phyloP scores from a whole-genome alignment of 92 coral and sea anemone genomes.

The Metridium senile region DNA sequence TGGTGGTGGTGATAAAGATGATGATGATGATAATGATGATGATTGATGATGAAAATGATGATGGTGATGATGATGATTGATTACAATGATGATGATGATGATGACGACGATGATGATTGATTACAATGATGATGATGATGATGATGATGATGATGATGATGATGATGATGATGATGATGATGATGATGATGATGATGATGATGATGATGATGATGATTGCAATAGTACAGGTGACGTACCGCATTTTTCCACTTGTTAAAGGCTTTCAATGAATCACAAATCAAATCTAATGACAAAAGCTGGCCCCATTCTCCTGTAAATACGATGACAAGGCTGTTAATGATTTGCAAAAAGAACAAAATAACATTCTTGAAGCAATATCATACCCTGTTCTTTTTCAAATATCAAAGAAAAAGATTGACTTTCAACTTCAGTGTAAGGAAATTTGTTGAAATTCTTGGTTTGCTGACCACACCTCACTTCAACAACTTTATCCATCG shows the following conservation, averaged over 20 bases:
- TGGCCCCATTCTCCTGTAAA: constrained; percentile 88
- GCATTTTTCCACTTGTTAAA: constrained; percentile 83
- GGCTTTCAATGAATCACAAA: constrained; percentile 82
- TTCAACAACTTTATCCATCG: constrained; percentile 75
- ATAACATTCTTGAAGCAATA: no score
- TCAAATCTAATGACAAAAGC: constrained; percentile 79
- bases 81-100: no score
- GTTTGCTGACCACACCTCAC: constrained; percentile 93
- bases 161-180: no score
- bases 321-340: background rate
- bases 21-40: no score
- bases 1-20: no score
- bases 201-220: background rate
- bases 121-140: no score
- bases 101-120: no score
- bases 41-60: no score
- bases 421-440: constrained; percentile 80
- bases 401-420: constrained; percentile 88
- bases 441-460: constrained; percentile 79
- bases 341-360: no score
- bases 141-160: no score
- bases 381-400: constrained; percentile 90
- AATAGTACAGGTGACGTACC: constrained; percentile 42
- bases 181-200: no score
- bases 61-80: no score